These are phyloP conservation scores for Oreochromis aureus DNA, from an alignment of 2,113 vertebrate genomes.

Conservation along the genomic window DNA sequence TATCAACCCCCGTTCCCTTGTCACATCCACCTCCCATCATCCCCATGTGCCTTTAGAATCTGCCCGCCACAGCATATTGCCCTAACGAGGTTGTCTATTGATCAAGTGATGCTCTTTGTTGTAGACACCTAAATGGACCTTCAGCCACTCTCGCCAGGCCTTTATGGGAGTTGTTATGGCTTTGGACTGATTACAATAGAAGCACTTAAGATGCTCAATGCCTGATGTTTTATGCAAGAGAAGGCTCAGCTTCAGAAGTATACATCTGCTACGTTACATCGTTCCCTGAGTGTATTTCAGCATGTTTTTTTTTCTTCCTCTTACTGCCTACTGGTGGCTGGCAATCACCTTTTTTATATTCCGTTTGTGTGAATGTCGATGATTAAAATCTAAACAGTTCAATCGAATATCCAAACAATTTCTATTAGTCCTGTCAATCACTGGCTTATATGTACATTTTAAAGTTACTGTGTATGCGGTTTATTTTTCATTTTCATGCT, in stretches of 20 bases:
- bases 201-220: constrained; percentile 62
- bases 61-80: constrained; percentile 49
- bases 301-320: not conserved
- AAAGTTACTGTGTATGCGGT: not conserved
- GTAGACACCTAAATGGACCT: constrained; percentile 60
- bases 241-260: constrained; percentile 23
- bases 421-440: not conserved
- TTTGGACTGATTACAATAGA: constrained; percentile 59
- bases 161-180: constrained; percentile 52
- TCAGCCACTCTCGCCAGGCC: constrained; percentile 43
- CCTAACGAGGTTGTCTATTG: constrained; percentile 63
- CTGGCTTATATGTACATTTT: not conserved
- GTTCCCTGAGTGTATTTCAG: constrained; percentile 14
- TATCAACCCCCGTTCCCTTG: not conserved
- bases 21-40: constrained; percentile 2
- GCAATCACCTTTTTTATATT: not conserved
- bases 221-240: constrained; percentile 66
- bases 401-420: not conserved
- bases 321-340: not conserved
- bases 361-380: not conserved
- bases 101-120: constrained; percentile 64
- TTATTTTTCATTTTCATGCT: not conserved
- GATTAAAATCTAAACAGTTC: not conserved
- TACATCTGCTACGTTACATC: constrained; percentile 6
- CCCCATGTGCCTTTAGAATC: constrained; percentile 18